phyloP scores from a whole-genome alignment of 1,140 invertebrate genomes.

The Pemphigus obesinymphae region DNA sequence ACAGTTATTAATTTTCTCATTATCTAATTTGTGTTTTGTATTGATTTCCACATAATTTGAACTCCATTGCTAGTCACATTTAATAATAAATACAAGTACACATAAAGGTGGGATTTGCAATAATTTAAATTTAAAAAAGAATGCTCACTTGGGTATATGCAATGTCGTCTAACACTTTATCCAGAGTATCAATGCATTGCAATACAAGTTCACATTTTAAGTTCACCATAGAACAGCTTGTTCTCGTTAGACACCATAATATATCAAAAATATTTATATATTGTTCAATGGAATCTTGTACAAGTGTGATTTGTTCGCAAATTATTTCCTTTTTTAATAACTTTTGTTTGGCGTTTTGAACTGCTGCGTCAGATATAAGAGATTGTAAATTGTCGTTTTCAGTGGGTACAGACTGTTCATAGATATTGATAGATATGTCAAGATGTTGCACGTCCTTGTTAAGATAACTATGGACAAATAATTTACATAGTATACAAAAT shows the following conservation, averaged over 20 bases:
- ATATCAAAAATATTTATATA: slow-evolving; percentile 19
- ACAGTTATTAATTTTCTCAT: neutral
- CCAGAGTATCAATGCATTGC: neutral
- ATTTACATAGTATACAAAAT: no score
- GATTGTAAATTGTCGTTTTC: neutral
- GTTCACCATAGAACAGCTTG: neutral
- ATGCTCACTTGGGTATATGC: neutral
- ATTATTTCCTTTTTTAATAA: neutral
- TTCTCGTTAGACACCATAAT: neutral
- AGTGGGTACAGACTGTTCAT: neutral
- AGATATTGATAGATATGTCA: neutral
- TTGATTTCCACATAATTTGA: neutral
- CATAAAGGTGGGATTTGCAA: neutral
- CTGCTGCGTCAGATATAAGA: neutral
- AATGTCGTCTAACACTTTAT: neutral
- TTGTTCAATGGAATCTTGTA: slow-evolving; percentile 6
- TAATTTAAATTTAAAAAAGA: neutral
- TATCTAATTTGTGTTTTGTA: no score
- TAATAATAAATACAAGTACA: neutral
- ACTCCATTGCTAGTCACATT: neutral
- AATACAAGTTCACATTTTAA: slow-evolving; percentile 18
- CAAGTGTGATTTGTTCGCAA: neutral
- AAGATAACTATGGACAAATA: neutral
- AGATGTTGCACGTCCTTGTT: neutral
- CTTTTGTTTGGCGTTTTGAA: neutral